These are phyloP conservation scores for Poecilus cupreus DNA, from an alignment of 2,888 invertebrate species.

Conservation along the genomic window DNA sequence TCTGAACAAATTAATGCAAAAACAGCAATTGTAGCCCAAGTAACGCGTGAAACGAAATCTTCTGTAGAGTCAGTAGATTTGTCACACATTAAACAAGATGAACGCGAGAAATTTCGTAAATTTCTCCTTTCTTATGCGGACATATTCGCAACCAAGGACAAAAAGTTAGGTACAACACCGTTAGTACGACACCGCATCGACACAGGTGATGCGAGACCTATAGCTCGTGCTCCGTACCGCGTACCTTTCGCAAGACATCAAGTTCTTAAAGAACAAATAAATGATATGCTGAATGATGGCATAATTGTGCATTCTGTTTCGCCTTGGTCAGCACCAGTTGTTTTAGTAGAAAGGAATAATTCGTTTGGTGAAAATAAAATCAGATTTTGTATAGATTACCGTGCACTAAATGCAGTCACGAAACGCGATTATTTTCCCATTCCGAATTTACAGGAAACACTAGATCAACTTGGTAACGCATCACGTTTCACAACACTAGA, in stretches of 20 bases:
- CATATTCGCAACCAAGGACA: not conserved
- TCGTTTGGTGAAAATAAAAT: conserved; percentile 55
- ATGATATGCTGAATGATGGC: conserved; percentile 63
- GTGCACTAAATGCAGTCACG: conserved; percentile 60
- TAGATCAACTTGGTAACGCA: conserved; percentile 59
- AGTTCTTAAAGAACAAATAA: conserved; percentile 57
- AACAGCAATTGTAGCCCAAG: not conserved
- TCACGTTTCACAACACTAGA: conserved; percentile 60
- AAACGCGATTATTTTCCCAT: conserved; percentile 61
- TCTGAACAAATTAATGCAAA: not conserved
- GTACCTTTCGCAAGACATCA: conserved; percentile 48
- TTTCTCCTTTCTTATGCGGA: not conserved
- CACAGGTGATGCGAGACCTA: conserved; percentile 6
- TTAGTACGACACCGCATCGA: conserved; percentile 23
- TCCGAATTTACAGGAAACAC: conserved; percentile 61
- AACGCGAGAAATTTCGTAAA: not conserved
- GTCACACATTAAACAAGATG: not conserved
- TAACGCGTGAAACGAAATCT: not conserved
- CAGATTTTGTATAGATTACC: conserved; percentile 61
- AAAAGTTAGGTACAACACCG: not conserved
- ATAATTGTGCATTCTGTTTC: conserved; percentile 63
- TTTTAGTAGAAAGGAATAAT: conserved; percentile 64
- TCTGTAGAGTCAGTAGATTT: not conserved
- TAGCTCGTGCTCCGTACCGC: conserved; percentile 56
- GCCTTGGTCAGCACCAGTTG: conserved; percentile 68